phyloP scores from a whole-genome alignment of 2,888 invertebrate genomes.

The Amaurobius ferox region DNA sequence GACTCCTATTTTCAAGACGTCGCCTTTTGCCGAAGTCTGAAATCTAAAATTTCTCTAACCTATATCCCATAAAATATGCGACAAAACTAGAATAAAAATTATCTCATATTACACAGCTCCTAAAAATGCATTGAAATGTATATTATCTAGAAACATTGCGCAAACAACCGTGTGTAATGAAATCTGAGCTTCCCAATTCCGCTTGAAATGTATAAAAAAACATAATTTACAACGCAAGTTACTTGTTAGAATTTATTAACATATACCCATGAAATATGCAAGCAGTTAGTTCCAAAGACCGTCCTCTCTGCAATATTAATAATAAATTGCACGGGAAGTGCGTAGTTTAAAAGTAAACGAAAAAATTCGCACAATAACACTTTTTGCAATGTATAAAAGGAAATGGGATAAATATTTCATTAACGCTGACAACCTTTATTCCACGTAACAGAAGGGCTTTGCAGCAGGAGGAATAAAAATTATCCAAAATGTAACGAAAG shows the following conservation, averaged over 20 bases:
- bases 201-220: neutral
- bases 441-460: neutral
- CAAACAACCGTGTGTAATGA: neutral
- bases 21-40: no score
- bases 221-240: neutral
- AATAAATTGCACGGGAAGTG: slow-evolving; percentile 6
- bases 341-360: neutral
- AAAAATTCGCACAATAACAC: neutral
- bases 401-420: slow-evolving; percentile 15
- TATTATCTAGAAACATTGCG: no score
- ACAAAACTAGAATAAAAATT: no score
- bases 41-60: no score
- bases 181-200: neutral
- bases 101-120: no score
- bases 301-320: neutral
- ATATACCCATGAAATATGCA: neutral
- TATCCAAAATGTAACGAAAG: neutral
- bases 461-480: neutral
- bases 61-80: no score
- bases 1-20: no score
- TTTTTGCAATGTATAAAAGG: neutral
- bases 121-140: no score
- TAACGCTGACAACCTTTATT: slow-evolving; percentile 12
- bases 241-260: slow-evolving; percentile 1
- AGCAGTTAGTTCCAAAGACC: neutral